A percentile compares a stretch with the other conserved stretches of the same genome.
Evolutionary conservation across 1,140 invertebrate species (phyloP).

Genomic region (Eumaeus atala): DNA sequence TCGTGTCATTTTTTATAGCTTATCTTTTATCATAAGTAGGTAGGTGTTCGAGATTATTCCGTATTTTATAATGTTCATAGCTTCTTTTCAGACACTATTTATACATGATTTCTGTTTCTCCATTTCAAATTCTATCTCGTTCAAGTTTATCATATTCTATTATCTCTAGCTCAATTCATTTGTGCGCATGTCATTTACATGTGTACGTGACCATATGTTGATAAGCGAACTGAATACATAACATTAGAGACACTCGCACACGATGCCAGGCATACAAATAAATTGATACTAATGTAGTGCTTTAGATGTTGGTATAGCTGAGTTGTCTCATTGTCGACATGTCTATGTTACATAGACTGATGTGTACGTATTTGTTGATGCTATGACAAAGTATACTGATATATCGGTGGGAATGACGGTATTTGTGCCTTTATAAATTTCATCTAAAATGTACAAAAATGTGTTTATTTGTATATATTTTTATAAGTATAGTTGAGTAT

Average conservation of each 20-base stretch:
- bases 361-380: constrained; percentile 5
- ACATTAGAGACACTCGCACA: not conserved
- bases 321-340: not conserved
- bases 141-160: constrained; percentile 15
- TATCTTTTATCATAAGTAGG: not conserved
- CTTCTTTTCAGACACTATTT: constrained; percentile 5
- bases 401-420: constrained; percentile 1
- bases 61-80: not conserved
- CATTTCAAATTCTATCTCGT: constrained; percentile 17
- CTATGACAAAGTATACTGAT: not conserved
- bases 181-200: constrained; percentile 9
- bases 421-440: constrained; percentile 4
- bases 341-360: constrained; percentile 2
- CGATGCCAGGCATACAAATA: not conserved
- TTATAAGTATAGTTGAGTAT: too few species aligned
- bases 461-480: not conserved
- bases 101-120: not conserved
- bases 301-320: constrained; percentile 5
- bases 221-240: not conserved
- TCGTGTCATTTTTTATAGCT: not conserved
- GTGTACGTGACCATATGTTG: constrained; percentile 3
- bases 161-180: constrained; percentile 13
- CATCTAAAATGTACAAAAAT: constrained; percentile 1
- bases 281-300: not conserved
- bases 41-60: constrained; percentile 2